Conservation (phyloP, 2,113 vertebrate species). For the Halichoeres trimaculatus region DNA sequence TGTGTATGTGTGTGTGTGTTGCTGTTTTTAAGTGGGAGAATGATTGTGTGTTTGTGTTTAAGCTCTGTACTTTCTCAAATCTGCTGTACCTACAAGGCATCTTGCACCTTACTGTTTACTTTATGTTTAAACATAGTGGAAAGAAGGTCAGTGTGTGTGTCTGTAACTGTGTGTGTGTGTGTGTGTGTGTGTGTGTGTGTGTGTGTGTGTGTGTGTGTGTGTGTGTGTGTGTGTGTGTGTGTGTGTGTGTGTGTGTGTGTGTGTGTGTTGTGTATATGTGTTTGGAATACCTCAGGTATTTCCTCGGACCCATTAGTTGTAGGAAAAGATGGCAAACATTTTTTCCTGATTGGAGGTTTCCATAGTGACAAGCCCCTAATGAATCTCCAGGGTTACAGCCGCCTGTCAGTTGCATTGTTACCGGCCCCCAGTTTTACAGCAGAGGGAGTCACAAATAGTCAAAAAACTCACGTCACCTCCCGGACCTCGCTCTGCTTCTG, state of each 20-base stretch:
- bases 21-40: slow-evolving; percentile 32
- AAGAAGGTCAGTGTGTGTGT: slow-evolving; percentile 33
- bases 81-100: slow-evolving; percentile 39
- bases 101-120: slow-evolving; percentile 61
- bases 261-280: slow-evolving; percentile 26
- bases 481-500: slow-evolving; percentile 31
- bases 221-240: slow-evolving; percentile 4
- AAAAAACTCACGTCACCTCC: slow-evolving; percentile 55
- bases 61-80: slow-evolving; percentile 67
- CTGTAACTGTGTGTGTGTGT: slow-evolving; percentile 22
- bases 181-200: slow-evolving; percentile 20
- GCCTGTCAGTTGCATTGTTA: slow-evolving; percentile 80
- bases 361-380: slow-evolving; percentile 90
- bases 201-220: slow-evolving; percentile 19
- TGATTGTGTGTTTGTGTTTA: slow-evolving; percentile 62
- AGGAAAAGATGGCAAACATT: slow-evolving; percentile 79
- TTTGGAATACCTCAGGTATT: slow-evolving; percentile 63
- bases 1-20: slow-evolving; percentile 1
- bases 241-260: background rate
- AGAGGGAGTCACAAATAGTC: slow-evolving; percentile 72
- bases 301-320: slow-evolving; percentile 67
- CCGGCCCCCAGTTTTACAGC: slow-evolving; percentile 84
- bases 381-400: slow-evolving; percentile 93
- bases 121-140: slow-evolving; percentile 65
- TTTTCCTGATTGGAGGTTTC: slow-evolving; percentile 87